Percentiles rank a stretch among this genome's conserved stretches.
phyloP scores from a whole-genome alignment of 2,113 vertebrate species.

The mouse (Mus musculus) region GRCm39 chr11:54814501-54815000 shows the following conservation, averaged over 20 bases:
- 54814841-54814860: not conserved
- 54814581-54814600: not conserved
- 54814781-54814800: not conserved
- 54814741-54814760: not conserved
- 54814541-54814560: not conserved
- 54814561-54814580: not conserved
- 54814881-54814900: not conserved
- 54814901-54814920: slow-evolving; percentile 44
- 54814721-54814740: not conserved
- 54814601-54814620: not conserved
- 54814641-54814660: not conserved
- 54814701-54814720: not conserved
- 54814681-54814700: not conserved
- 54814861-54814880: no score
- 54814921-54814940: slow-evolving; percentile 96
- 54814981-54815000: slow-evolving; percentile 94
- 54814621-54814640: not conserved
- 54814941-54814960: slow-evolving; percentile 96
- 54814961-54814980: slow-evolving; percentile 98
- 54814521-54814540: no score
- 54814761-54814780: not conserved
- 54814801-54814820: not conserved
- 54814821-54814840: not conserved
- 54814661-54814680: not conserved
- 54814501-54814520: not conserved